Conservation (phyloP, 2,113 vertebrate species). For the Sarotherodon lohbergeri region DNA sequence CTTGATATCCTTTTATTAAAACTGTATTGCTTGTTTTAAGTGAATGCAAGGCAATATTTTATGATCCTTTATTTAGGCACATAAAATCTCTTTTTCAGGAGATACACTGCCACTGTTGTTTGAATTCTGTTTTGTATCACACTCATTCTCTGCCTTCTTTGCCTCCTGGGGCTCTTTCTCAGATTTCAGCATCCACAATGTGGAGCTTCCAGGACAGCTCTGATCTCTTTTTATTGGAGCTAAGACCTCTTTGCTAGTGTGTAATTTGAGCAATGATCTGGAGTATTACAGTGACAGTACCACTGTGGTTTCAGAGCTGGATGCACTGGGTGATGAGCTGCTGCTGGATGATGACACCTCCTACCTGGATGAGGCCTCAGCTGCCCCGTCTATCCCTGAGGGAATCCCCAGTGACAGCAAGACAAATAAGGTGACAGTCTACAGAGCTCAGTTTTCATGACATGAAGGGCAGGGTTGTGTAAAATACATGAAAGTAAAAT, state of each 20-base stretch:
- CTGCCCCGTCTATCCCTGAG: conserved; percentile 90
- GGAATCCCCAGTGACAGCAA: conserved; percentile 87
- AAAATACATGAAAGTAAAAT: background rate
- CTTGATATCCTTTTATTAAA: background rate
- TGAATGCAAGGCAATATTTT: background rate
- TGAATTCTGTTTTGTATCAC: background rate
- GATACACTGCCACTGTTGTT: background rate
- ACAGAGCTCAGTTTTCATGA: background rate
- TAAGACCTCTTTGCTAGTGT: background rate
- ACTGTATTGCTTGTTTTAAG: background rate
- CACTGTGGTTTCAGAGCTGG: conserved; percentile 80
- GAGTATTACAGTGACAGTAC: background rate
- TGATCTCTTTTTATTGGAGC: background rate
- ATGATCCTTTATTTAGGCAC: background rate
- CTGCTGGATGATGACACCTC: conserved; percentile 93
- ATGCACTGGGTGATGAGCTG: conserved; percentile 92
- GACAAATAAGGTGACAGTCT: conserved; percentile 83
- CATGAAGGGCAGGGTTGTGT: background rate
- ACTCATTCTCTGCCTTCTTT: background rate
- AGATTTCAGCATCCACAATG: background rate
- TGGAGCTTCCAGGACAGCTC: background rate
- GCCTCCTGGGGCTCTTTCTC: background rate
- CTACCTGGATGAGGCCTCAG: conserved; percentile 91
- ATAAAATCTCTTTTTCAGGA: background rate
- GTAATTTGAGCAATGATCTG: background rate